Evolutionary conservation across 2,888 invertebrate genomes (phyloP).

Genomic region (Microctonus brassicae): DNA sequence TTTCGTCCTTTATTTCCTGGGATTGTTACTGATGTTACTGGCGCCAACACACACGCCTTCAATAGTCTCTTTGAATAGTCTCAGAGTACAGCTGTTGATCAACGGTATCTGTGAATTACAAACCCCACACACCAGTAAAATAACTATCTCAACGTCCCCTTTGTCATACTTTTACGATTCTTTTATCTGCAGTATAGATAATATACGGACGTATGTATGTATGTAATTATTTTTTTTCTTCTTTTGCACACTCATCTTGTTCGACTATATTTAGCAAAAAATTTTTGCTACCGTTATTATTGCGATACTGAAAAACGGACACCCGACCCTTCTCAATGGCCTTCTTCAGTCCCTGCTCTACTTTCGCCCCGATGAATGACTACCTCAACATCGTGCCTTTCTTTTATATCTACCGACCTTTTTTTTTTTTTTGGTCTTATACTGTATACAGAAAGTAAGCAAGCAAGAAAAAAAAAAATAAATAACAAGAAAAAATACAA

Average conservation of each 20-base stretch:
- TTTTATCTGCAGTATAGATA: no score
- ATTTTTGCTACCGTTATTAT: slow-evolving; percentile 3
- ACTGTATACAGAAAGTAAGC: not conserved
- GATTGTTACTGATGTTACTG: slow-evolving; percentile 9
- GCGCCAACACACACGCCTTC: not conserved
- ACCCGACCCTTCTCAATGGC: slow-evolving; percentile 26
- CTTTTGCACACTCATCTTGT: not conserved
- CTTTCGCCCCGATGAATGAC: slow-evolving; percentile 31
- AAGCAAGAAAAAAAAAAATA: not conserved
- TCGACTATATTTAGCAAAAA: slow-evolving; percentile 23
- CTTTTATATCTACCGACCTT: not conserved
- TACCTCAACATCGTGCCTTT: slow-evolving; percentile 26
- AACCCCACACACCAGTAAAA: not conserved
- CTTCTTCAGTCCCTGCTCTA: slow-evolving; percentile 20
- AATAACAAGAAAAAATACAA: no score
- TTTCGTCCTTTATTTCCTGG: slow-evolving; percentile 16
- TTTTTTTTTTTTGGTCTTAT: not conserved
- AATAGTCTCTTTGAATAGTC: not conserved
- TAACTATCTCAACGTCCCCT: not conserved
- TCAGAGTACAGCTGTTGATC: not conserved
- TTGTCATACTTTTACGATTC: no score
- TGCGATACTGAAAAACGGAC: slow-evolving; percentile 1
- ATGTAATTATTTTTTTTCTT: not conserved
- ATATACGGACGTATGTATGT: no score
- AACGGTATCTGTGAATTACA: not conserved